Conservation (phyloP, 2,888 invertebrate genomes). For the Abrostola triplasia region DNA sequence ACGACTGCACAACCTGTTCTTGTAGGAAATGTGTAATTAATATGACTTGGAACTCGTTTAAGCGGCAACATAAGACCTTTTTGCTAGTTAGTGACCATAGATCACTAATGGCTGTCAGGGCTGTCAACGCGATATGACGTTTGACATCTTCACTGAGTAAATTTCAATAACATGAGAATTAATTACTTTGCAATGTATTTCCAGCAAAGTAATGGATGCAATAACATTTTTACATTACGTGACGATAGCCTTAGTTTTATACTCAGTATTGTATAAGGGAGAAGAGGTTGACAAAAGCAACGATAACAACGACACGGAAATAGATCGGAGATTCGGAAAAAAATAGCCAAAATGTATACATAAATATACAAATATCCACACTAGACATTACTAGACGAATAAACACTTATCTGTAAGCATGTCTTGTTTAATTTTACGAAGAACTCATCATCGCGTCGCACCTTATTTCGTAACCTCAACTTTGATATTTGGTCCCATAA, state of each 20-base stretch:
- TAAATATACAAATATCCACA: too few relatives aligned
- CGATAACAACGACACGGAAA: background rate
- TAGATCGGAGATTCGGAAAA: background rate
- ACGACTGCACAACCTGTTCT: constrained; percentile 68
- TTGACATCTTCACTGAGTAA: constrained; percentile 47
- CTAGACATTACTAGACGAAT: background rate
- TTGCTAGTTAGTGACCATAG: constrained; percentile 62
- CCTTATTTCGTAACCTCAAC: constrained; percentile 16
- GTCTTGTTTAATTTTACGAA: constrained; percentile 15
- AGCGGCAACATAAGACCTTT: constrained; percentile 56
- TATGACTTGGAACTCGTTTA: constrained; percentile 59
- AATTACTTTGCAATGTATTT: constrained; percentile 17
- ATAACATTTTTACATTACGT: constrained; percentile 64
- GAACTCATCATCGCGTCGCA: constrained; percentile 16
- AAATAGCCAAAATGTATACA: background rate
- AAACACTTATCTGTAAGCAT: constrained; percentile 3
- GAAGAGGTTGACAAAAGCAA: constrained; percentile 8
- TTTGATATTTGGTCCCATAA: constrained; percentile 35
- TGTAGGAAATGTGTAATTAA: constrained; percentile 69
- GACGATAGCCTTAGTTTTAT: constrained; percentile 60
- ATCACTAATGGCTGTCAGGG: constrained; percentile 63
- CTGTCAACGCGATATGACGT: constrained; percentile 53
- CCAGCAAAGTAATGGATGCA: constrained; percentile 59
- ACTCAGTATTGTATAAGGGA: constrained; percentile 43
- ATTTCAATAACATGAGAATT: constrained; percentile 37